These are phyloP conservation scores for Sarcoramphus papa DNA, from an alignment of 2,797 vertebrate genomes.

Conservation along the genomic window DNA sequence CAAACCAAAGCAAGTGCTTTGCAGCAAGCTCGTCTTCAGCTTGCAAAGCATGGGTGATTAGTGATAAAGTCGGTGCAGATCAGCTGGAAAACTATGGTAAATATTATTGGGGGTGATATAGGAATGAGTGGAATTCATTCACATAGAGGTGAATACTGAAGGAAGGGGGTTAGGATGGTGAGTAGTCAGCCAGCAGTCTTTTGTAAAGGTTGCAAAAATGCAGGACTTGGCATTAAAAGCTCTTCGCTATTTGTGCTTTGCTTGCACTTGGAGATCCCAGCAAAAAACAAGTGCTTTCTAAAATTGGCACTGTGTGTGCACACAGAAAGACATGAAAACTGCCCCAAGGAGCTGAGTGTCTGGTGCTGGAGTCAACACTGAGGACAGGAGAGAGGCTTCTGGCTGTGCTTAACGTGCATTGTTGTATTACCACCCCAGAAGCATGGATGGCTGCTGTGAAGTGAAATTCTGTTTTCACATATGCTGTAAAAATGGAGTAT, in stretches of 20 bases:
- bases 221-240: background rate
- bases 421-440: background rate
- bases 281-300: background rate
- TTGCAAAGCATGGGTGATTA: background rate
- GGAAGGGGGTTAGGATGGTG: background rate
- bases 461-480: background rate
- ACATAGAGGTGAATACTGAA: background rate
- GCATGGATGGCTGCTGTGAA: background rate
- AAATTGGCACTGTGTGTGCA: background rate
- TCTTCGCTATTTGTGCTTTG: background rate
- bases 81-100: background rate
- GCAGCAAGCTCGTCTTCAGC: background rate
- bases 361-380: background rate
- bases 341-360: background rate
- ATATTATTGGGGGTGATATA: background rate
- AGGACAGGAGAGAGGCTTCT: background rate
- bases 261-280: background rate
- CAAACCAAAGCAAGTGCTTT: background rate
- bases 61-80: background rate
- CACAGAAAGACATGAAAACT: fast-evolving
- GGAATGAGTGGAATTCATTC: background rate
- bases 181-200: background rate
- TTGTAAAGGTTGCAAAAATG: background rate
- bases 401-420: background rate
- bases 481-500: background rate